Conservation (phyloP, 2,888 invertebrate genomes). For the Escarpia spicata region DNA sequence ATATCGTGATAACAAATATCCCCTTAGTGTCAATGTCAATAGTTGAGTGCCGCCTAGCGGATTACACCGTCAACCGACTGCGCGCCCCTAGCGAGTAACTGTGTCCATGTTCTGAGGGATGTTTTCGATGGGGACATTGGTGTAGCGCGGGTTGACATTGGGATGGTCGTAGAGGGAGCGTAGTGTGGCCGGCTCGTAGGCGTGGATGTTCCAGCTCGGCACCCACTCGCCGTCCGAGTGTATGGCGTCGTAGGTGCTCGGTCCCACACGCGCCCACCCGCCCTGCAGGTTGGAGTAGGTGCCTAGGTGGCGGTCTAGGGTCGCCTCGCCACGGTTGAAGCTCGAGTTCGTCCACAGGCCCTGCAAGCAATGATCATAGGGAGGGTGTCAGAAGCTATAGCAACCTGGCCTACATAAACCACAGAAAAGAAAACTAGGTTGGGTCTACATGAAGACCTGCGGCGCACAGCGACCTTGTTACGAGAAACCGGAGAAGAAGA, state of each 20-base stretch:
- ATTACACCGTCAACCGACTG: neutral
- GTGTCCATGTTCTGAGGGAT: constrained; percentile 40
- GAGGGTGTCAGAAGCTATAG: neutral
- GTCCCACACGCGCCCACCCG: constrained; percentile 42
- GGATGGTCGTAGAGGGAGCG: constrained; percentile 41
- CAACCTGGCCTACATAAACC: neutral
- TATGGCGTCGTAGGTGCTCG: constrained; percentile 42
- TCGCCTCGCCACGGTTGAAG: constrained; percentile 42
- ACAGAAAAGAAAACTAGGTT: no score
- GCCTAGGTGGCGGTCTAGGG: constrained; percentile 38
- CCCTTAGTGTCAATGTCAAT: neutral
- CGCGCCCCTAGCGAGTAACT: neutral
- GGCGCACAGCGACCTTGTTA: no score
- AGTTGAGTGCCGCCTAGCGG: neutral
- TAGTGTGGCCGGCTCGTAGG: constrained; percentile 41
- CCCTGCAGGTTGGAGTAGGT: constrained; percentile 46
- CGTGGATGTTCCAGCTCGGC: constrained; percentile 37
- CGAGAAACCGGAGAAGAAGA: no score
- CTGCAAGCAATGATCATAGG: neutral
- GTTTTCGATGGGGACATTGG: constrained; percentile 40
- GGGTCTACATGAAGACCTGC: no score
- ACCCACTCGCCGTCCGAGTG: constrained; percentile 43
- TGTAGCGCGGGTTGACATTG: constrained; percentile 43
- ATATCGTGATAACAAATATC: neutral
- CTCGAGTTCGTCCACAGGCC: constrained; percentile 42